A percentile compares a stretch with the other conserved stretches of the same genome.
These are phyloP conservation scores for Thaumetopoea pityocampa DNA, from an alignment of 1,140 invertebrate species.

Conservation along the genomic window DNA sequence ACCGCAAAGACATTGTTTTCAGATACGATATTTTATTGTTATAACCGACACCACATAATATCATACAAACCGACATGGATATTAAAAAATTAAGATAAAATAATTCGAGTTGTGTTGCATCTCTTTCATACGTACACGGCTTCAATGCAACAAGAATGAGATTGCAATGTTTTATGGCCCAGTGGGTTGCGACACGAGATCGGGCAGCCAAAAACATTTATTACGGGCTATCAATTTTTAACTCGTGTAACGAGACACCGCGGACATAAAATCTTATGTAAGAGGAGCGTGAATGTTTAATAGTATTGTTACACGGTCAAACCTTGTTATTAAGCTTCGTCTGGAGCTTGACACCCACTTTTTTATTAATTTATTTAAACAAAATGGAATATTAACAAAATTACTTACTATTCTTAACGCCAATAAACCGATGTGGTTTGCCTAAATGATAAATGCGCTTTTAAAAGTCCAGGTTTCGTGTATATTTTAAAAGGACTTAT, in stretches of 20 bases:
- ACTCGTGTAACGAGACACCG: constrained; percentile 62
- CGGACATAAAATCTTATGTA: too few relatives aligned
- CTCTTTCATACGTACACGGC: constrained; percentile 15
- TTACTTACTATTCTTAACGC: too few relatives aligned
- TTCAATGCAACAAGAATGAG: constrained; percentile 12
- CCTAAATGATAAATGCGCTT: too few relatives aligned
- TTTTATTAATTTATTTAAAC: too few relatives aligned
- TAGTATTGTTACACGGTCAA: too few relatives aligned
- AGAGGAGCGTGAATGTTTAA: too few relatives aligned
- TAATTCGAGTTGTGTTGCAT: constrained; percentile 20
- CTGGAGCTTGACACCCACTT: too few relatives aligned
- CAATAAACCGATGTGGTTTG: too few relatives aligned
- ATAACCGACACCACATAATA: constrained; percentile 27
- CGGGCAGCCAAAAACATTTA: constrained; percentile 67
- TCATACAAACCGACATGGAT: constrained; percentile 43
- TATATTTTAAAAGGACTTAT: too few relatives aligned
- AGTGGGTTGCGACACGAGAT: constrained; percentile 44
- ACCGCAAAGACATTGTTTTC: constrained; percentile 29
- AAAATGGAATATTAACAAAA: too few relatives aligned
- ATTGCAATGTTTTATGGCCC: constrained; percentile 35
- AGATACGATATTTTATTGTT: constrained; percentile 33
- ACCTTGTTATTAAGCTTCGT: too few relatives aligned
- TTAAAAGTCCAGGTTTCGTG: too few relatives aligned
- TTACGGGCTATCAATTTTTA: constrained; percentile 67
- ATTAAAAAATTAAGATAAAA: constrained; percentile 43